These are phyloP conservation scores for Rhadinocentrus ornatus DNA, from an alignment of 2,797 vertebrate species.

Conservation along the genomic window DNA sequence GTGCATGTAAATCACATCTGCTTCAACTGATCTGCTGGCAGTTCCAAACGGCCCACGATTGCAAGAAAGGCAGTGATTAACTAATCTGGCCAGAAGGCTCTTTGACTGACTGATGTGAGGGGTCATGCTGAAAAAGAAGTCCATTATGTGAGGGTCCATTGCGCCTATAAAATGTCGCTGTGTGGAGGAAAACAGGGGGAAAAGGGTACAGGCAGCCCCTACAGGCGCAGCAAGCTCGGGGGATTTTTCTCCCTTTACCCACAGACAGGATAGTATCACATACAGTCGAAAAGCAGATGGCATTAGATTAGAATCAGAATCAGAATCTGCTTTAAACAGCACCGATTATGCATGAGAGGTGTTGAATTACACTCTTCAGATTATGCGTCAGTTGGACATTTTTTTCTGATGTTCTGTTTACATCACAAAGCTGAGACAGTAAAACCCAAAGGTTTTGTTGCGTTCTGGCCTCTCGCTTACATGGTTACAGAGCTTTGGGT, in stretches of 20 bases:
- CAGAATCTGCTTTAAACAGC: constrained; percentile 42
- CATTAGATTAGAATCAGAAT: constrained; percentile 74
- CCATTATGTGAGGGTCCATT: constrained; percentile 44
- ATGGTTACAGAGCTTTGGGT: too few relatives aligned
- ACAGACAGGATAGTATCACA: constrained; percentile 25
- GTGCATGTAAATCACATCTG: constrained; percentile 60
- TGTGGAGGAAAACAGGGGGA: constrained; percentile 3
- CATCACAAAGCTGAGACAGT: too few relatives aligned
- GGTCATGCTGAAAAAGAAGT: constrained; percentile 41
- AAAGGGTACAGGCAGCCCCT: constrained; percentile 16
- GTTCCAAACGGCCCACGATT: background rate
- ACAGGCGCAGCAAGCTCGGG: constrained; percentile 16
- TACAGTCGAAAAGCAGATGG: constrained; percentile 69
- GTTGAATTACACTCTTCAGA: background rate
- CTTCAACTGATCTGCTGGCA: constrained; percentile 38
- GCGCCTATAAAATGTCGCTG: constrained; percentile 27
- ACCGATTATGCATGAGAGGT: background rate
- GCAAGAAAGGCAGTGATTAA: constrained; percentile 37
- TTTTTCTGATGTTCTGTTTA: too few relatives aligned
- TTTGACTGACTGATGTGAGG: constrained; percentile 45
- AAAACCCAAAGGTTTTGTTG: too few relatives aligned
- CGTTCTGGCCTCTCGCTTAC: too few relatives aligned
- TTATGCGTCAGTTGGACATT: background rate
- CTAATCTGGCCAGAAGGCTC: constrained; percentile 37
- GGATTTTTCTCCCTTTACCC: constrained; percentile 26